These are phyloP conservation scores for Polyploca ridens DNA, from an alignment of 2,888 invertebrate species.

Conservation along the genomic window DNA sequence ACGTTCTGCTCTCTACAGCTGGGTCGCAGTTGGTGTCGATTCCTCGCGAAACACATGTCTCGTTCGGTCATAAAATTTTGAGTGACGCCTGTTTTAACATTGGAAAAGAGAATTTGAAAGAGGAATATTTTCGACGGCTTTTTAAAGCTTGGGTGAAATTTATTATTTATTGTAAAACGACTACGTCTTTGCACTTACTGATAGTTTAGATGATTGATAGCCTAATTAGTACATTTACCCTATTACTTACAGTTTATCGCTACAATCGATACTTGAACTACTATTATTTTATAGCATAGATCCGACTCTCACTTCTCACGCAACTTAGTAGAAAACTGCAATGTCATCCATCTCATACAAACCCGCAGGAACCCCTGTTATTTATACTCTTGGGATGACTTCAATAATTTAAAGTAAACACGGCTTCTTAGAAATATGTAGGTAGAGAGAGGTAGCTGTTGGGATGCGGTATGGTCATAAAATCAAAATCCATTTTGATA, in stretches of 20 bases:
- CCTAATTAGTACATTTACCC: not conserved
- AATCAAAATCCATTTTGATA: constrained; percentile 67
- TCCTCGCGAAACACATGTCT: constrained; percentile 75
- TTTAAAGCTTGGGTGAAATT: not conserved
- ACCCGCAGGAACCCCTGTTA: constrained; percentile 49
- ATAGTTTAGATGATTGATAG: too few species aligned
- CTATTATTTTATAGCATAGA: constrained; percentile 67
- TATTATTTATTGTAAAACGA: not conserved
- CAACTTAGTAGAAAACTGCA: constrained; percentile 59
- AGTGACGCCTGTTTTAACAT: constrained; percentile 27
- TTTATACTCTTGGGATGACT: constrained; percentile 64
- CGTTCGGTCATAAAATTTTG: constrained; percentile 55
- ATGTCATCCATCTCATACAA: constrained; percentile 71
- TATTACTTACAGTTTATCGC: constrained; percentile 67
- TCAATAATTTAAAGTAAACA: constrained; percentile 78
- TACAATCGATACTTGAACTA: constrained; percentile 68
- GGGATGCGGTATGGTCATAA: constrained; percentile 50
- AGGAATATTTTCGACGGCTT: constrained; percentile 39
- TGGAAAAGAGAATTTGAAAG: not conserved
- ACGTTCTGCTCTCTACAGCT: constrained; percentile 79
- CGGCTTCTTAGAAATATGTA: constrained; percentile 61
- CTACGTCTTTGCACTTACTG: too few species aligned
- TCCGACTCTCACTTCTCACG: constrained; percentile 42
- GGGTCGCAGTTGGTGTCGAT: constrained; percentile 70
- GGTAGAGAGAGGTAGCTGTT: constrained; percentile 58